Evolutionary conservation across 2,113 vertebrate genomes (phyloP).

Genomic region (Onychorhynchus coronatus): DNA sequence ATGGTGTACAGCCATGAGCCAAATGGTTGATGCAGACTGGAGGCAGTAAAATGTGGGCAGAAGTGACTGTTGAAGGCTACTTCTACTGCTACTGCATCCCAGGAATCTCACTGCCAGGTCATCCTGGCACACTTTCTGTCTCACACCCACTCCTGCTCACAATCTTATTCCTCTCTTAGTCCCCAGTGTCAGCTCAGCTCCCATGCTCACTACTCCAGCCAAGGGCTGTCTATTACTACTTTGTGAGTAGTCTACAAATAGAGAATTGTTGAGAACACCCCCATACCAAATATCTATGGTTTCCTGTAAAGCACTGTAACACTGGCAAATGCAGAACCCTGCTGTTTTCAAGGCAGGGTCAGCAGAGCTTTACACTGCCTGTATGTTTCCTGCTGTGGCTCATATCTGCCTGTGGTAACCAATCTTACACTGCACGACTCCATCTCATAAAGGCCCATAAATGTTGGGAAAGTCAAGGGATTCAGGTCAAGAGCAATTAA

Average conservation of each 20-base stretch:
- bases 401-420: background rate
- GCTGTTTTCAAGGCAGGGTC: background rate
- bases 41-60: background rate
- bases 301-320: fast-evolving
- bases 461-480: background rate
- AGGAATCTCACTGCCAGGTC: fast-evolving
- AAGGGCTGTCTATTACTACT: background rate
- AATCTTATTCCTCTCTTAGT: background rate
- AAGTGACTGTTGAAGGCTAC: fast-evolving
- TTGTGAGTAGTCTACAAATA: background rate
- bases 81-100: fast-evolving
- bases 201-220: fast-evolving
- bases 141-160: background rate
- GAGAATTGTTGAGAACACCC: background rate
- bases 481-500: background rate
- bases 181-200: background rate
- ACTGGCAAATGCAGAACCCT: background rate
- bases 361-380: background rate
- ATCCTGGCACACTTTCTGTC: fast-evolving
- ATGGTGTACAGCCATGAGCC: fast-evolving
- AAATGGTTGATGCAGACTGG: fast-evolving
- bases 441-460: background rate
- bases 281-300: background rate
- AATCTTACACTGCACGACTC: background rate
- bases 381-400: background rate